A percentile compares a stretch with the other conserved stretches of the same genome.
phyloP scores from a whole-genome alignment of 2,888 invertebrate genomes.

The Pseudococcus jackbeardsleyi region DNA sequence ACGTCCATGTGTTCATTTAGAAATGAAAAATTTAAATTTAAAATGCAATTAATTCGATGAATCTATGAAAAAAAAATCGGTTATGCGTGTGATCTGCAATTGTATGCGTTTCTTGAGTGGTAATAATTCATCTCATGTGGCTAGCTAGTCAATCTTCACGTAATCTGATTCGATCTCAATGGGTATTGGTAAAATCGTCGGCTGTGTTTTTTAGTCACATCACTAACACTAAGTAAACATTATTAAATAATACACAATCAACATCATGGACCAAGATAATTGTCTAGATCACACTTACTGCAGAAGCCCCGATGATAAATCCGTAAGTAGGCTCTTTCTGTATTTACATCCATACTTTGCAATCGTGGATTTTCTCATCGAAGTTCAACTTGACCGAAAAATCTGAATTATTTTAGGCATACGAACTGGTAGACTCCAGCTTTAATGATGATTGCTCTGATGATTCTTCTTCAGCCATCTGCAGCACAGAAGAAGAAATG shows the following conservation, averaged over 20 bases:
- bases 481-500: neutral
- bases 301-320: neutral
- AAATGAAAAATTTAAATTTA: neutral
- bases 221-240: neutral
- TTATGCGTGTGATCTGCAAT: neutral
- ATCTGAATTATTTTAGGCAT: neutral
- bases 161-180: neutral
- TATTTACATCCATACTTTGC: neutral
- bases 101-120: neutral
- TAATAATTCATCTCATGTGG: neutral
- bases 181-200: neutral
- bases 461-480: neutral
- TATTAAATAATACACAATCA: neutral
- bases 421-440: neutral
- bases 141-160: neutral
- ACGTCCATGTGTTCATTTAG: constrained; percentile 5
- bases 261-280: neutral
- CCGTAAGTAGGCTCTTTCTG: neutral
- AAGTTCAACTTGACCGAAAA: neutral
- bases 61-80: neutral
- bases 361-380: neutral
- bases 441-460: constrained; percentile 5
- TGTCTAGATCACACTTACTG: constrained; percentile 29
- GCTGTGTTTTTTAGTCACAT: neutral
- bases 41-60: neutral